Evolutionary conservation across 1,140 invertebrate genomes (phyloP).

Genomic region (Calosoma granatense): DNA sequence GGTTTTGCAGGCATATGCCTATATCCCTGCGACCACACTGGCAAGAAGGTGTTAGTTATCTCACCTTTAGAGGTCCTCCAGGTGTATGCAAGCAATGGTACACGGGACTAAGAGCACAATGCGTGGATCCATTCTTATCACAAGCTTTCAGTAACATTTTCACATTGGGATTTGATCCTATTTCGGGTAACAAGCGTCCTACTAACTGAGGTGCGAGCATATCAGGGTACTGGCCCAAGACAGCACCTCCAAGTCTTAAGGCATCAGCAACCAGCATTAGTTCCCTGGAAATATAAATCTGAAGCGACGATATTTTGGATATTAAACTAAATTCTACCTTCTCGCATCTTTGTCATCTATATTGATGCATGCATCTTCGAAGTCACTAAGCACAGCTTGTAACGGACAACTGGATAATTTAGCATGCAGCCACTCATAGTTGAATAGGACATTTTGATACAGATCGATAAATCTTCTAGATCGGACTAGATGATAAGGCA

Average conservation of each 20-base stretch:
- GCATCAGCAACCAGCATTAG: slow-evolving; percentile 91
- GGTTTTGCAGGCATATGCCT: no score
- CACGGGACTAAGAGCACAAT: slow-evolving; percentile 83
- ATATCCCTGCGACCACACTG: no score
- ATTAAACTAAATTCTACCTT: slow-evolving; percentile 40
- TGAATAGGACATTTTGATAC: slow-evolving; percentile 90
- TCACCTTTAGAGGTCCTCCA: slow-evolving; percentile 88
- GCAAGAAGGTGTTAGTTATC: neutral
- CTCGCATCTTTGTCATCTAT: slow-evolving; percentile 76
- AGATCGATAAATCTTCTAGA: slow-evolving; percentile 86
- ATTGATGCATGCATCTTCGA: slow-evolving; percentile 84
- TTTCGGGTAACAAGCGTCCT: slow-evolving; percentile 86
- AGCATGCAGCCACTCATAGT: slow-evolving; percentile 95
- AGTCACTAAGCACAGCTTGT: slow-evolving; percentile 88
- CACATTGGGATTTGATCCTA: slow-evolving; percentile 72
- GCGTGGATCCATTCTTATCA: slow-evolving; percentile 71
- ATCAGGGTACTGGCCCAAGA: slow-evolving; percentile 81
- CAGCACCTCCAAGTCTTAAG: slow-evolving; percentile 80
- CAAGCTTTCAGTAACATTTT: slow-evolving; percentile 82
- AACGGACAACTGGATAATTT: slow-evolving; percentile 92
- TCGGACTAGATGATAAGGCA: slow-evolving; percentile 89
- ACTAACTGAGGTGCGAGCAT: slow-evolving; percentile 94
- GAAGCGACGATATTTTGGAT: neutral
- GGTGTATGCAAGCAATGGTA: slow-evolving; percentile 96
- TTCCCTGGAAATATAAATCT: slow-evolving; percentile 60